A percentile compares a stretch with the other conserved stretches of the same genome.
Evolutionary conservation across 2,113 vertebrate species (phyloP).

Genomic region (Danio rerio): DNA sequence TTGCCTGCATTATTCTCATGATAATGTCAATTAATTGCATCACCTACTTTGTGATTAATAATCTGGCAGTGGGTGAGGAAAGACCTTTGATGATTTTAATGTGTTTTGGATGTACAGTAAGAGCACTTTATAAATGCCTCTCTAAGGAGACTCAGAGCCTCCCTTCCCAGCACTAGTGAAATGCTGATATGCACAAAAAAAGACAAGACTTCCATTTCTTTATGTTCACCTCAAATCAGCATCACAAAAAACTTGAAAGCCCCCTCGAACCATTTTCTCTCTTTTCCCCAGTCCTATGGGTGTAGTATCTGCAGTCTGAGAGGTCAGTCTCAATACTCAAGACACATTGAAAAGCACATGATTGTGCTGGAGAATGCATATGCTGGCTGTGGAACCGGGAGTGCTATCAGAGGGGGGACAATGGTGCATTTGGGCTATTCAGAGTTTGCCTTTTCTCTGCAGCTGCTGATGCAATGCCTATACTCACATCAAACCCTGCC

Average conservation of each 20-base stretch:
- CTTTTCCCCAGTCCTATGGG: constrained; percentile 9
- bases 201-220: constrained; percentile 64
- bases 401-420: constrained; percentile 68
- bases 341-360: constrained; percentile 71
- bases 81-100: too few relatives aligned
- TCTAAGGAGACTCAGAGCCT: background rate
- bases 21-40: too few relatives aligned
- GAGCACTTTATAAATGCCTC: too few relatives aligned
- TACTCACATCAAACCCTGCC: constrained; percentile 69
- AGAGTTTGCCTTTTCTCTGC: constrained; percentile 70
- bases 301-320: constrained; percentile 39
- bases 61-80: too few relatives aligned
- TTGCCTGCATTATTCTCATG: too few relatives aligned
- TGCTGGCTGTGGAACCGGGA: constrained; percentile 62
- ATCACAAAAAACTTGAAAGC: constrained; percentile 72
- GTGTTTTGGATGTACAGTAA: too few relatives aligned
- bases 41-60: too few relatives aligned
- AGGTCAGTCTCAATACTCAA: constrained; percentile 67
- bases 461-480: constrained; percentile 71
- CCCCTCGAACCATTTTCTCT: constrained; percentile 63
- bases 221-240: constrained; percentile 77
- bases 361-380: constrained; percentile 75
- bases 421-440: constrained; percentile 61
- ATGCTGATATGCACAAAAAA: constrained; percentile 68
- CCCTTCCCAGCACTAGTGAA: constrained; percentile 60